These are phyloP conservation scores for Drosophila truncata DNA, from an alignment of 1,140 invertebrate species.

Conservation along the genomic window DNA sequence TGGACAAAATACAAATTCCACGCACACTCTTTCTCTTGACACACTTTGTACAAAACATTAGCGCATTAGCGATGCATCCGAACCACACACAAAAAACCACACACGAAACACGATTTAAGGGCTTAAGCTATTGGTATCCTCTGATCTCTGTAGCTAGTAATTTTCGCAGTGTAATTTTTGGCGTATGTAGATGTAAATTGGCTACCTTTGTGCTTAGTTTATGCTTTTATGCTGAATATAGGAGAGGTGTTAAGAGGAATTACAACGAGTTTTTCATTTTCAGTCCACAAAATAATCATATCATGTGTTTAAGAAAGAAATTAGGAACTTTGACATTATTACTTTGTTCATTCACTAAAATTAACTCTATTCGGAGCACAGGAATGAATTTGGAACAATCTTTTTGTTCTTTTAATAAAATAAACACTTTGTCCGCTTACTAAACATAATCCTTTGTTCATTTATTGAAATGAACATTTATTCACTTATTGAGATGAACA, in stretches of 20 bases:
- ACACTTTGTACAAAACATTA: constrained; percentile 69
- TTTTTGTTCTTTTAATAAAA: background rate
- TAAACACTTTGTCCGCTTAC: background rate
- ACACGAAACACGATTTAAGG: constrained; percentile 30
- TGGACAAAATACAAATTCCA: constrained; percentile 75
- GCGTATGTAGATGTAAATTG: constrained; percentile 2
- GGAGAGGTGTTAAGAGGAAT: no score
- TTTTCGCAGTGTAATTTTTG: constrained; percentile 6
- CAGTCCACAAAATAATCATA: background rate
- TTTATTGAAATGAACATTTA: background rate
- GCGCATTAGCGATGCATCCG: constrained; percentile 60
- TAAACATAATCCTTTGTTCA: background rate
- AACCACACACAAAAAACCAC: constrained; percentile 30
- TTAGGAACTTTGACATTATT: background rate
- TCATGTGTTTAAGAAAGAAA: no score
- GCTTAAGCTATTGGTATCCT: background rate
- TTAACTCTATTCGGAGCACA: background rate
- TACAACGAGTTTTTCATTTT: no score
- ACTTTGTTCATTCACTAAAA: background rate
- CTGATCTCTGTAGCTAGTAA: constrained; percentile 7
- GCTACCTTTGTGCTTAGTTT: constrained; percentile 12
- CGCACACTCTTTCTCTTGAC: constrained; percentile 34
- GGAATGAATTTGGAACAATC: no score
- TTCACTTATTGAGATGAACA: accelerated
- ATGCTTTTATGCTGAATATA: background rate